Percentiles rank a stretch among this genome's conserved stretches.
phyloP scores from a whole-genome alignment of 2,888 invertebrate species.

The Melieria omissa region DNA sequence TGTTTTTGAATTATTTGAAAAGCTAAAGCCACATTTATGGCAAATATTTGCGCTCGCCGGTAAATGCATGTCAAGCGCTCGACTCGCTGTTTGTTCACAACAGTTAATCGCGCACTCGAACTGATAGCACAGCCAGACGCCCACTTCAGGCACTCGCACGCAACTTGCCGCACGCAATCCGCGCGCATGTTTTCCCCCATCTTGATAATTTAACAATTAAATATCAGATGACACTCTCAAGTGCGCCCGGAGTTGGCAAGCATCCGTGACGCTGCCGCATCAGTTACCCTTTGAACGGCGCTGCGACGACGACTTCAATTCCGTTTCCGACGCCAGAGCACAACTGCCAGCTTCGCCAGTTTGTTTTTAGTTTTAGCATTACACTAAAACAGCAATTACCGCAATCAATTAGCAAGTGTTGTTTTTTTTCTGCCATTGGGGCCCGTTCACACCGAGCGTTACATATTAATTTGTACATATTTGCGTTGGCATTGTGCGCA shows the following conservation, averaged over 20 bases:
- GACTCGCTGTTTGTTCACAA: background rate
- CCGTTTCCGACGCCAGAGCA: too few relatives aligned
- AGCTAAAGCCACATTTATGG: background rate
- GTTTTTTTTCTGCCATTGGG: too few relatives aligned
- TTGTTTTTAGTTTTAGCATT: conserved; percentile 12
- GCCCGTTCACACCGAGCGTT: too few relatives aligned
- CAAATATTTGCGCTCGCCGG: conserved; percentile 21
- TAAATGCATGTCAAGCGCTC: conserved; percentile 21
- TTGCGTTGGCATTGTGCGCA: too few relatives aligned
- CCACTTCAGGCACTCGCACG: background rate
- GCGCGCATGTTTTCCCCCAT: background rate
- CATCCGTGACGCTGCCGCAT: too few relatives aligned
- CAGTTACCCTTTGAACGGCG: too few relatives aligned
- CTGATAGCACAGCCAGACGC: background rate
- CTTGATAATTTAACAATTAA: background rate
- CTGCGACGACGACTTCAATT: too few relatives aligned
- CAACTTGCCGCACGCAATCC: background rate
- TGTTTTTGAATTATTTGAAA: background rate
- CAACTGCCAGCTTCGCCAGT: background rate
- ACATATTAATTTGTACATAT: too few relatives aligned
- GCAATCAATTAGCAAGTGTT: conserved; percentile 14
- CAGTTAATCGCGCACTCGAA: background rate
- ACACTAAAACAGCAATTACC: conserved; percentile 1
- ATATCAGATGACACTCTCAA: too few relatives aligned
- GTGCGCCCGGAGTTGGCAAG: too few relatives aligned